Base-by-base conservation (phyloP, 1,140 invertebrate genomes). In the Plectus sambesii region DNA sequence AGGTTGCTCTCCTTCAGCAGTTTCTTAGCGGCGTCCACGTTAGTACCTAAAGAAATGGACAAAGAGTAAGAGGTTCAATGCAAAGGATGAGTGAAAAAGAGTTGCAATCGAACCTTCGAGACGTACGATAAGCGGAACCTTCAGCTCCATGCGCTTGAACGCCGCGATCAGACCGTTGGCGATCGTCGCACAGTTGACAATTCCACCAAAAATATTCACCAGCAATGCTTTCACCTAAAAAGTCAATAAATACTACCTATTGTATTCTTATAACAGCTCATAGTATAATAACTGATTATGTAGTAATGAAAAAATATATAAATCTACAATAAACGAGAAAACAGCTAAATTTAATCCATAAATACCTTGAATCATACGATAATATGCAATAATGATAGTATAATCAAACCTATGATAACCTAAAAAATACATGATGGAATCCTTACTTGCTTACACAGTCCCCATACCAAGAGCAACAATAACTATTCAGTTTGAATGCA, bases 171-270 rank as follows among this genome's bases (percentile, higher is more conserved):
- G 86, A 39, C 93, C 93, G 63, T 82, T 86, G 2, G 93, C 92
- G 69, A 99, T 86, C 3, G 82, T 96, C 2, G 81, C 85, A 77
- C 93, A 98, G 72, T 98, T 94, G 0, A 99, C 90, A 68, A 99
- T 99, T 56, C 93, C 93, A 51, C 88, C 93, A 76, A 99, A 98
- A 2, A 98, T 88, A 74, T 99, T 99, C 0, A 99, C 88, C 44
- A 99, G 77, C 59, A 99, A 85, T 2, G 84, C 82, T 74, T 92
- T 88, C 0, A 97, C 90, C 71, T 74, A 25, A 26, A 54, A 57
- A 43, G 35, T 12, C 27, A 37, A 1, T 24, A 50, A 2, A 2
- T 45, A 6, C 2, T 38, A 43, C 15, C 23, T 23, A 22, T n/a
- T 20, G 44, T 4, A 47, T 47, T 15, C 39, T n/a, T 6, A 9